Evolutionary conservation across 2,113 vertebrate species (phyloP), one percentile per base, ranked within the genome.

Genomic region (Crotalus viridis): DNA sequence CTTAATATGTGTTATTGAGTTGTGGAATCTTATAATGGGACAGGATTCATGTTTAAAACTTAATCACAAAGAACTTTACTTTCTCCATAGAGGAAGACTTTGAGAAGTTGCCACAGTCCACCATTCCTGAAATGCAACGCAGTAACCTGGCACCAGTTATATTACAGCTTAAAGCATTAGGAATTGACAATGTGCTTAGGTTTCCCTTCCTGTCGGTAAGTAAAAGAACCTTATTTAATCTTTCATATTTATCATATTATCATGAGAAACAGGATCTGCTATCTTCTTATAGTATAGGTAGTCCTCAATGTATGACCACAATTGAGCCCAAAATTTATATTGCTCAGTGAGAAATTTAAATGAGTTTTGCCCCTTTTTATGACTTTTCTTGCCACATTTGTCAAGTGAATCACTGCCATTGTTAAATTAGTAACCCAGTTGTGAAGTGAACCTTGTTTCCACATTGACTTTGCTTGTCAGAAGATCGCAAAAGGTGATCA

Each of bases 121-220:
- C 99, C 0, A 98, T 99, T 51, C 99, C 99, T 0, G 99, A 99
- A 98, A 99, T 99, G 99, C 99, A 99, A 97, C 98, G 99, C 93
- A 98, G 98, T 89, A 99, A 99, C 97, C 97, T 99, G 94, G 98
- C 99, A 0, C 99, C 99, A 0, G 99, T 99, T 96, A 98, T 99
- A 96, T 97, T 99, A 94, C 99, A 99, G 98, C 98, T 99, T 94
- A 99, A 99, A 97, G 99, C 99, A 3, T 96, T 99, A 92, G 99
- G 99, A 17, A 99, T 99, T 0, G 99, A 99, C 98, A 99, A 99
- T 0, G 99, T 99, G 95, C 99, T 99, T 96, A 98, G 99, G 56
- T 99, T 99, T 97, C 98, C 98, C 97, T 99, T 99, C 96, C 98
- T 99, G 7, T 99, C 99, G 24, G 99, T 99, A 95, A 98, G 99